Evolutionary conservation across 1,140 invertebrate species (phyloP).

Genomic region (Olivierus martensii): DNA sequence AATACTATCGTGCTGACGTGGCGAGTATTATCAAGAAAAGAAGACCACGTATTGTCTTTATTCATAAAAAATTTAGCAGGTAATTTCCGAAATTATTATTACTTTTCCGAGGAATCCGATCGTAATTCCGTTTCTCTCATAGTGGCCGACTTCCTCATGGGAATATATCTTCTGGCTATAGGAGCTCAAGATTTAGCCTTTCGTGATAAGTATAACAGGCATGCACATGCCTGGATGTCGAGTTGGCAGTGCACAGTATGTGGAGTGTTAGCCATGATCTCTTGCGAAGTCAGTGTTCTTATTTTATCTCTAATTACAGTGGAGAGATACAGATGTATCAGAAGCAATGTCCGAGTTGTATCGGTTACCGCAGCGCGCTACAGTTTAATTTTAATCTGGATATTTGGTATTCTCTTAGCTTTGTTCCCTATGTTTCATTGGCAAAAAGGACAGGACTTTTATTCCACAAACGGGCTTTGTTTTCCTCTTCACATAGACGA

Average conservation of each 20-base stretch:
- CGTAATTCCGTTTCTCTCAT: neutral
- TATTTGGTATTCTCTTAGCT: slow-evolving; percentile 17
- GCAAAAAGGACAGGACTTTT: slow-evolving; percentile 21
- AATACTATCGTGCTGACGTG: slow-evolving; percentile 54
- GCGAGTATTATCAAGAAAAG: slow-evolving; percentile 40
- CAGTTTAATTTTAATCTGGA: slow-evolving; percentile 16
- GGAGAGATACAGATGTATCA: slow-evolving; percentile 40
- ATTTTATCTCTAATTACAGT: slow-evolving; percentile 61
- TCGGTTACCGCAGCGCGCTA: slow-evolving; percentile 11
- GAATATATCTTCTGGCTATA: slow-evolving; percentile 55
- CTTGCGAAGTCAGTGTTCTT: slow-evolving; percentile 55
- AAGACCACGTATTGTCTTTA: slow-evolving; percentile 32
- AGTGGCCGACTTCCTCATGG: slow-evolving; percentile 64
- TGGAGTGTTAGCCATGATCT: slow-evolving; percentile 50
- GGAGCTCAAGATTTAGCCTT: slow-evolving; percentile 48
- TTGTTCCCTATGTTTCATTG: slow-evolving; percentile 18
- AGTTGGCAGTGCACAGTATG: slow-evolving; percentile 48
- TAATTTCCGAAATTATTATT: slow-evolving; percentile 3
- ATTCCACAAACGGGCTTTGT: slow-evolving; percentile 30
- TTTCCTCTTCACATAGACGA: slow-evolving; percentile 30
- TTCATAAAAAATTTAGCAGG: slow-evolving; percentile 55
- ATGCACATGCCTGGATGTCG: slow-evolving; percentile 49
- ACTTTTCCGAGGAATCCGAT: too few relatives aligned
- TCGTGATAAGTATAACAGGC: slow-evolving; percentile 44
- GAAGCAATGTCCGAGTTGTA: slow-evolving; percentile 17